Base-by-base conservation (phyloP, 2,113 vertebrate species). In the Melospiza georgiana region DNA sequence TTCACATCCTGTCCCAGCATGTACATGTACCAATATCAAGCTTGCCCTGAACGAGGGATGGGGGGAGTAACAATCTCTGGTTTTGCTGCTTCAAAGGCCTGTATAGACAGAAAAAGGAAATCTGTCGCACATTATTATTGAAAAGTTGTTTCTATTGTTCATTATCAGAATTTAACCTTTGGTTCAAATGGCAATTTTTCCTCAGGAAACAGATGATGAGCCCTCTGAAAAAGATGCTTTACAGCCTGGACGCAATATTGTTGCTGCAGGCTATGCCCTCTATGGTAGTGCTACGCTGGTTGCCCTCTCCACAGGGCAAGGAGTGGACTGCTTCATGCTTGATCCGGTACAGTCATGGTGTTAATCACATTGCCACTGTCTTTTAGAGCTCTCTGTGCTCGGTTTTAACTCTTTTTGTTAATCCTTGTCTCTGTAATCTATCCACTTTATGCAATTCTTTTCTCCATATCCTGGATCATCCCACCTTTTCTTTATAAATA, bases 221-320 rank as follows among this genome's bases (percentile, higher is more conserved):
- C 99, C 99, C 69, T 98, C 97, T 6, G 99, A 99, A 27, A 96
- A 98, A 90, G 99, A 99, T 4, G 99, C 99, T 72, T 97, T 99
- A 27, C 99, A 99, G 95, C 97, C 97, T 0, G 99, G 99, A 7
- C 97, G 97, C 33, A 98, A 97, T 44, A 99, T 99, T 1, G 99
- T 99, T 84, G 99, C 99, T 39, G 99, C 99, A 0, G 99, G 99
- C 43, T 99, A 99, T 51, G 98, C 99, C 0, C 97, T 99, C 18
- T 99, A 99, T 0, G 99, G 99, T 61, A 99, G 99, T 30, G 99
- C 99, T 57, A 99, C 99, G 0, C 91, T 99, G 44, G 98, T 99
- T 12, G 99, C 99, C 39, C 97, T 99, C 84, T 99, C 98, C 95
- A 99, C 99, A 0, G 99, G 99, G 2, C 98, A 98, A 67, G 99